phyloP scores from a whole-genome alignment of 1,140 invertebrate species.

The Zaprionus vittiger region DNA sequence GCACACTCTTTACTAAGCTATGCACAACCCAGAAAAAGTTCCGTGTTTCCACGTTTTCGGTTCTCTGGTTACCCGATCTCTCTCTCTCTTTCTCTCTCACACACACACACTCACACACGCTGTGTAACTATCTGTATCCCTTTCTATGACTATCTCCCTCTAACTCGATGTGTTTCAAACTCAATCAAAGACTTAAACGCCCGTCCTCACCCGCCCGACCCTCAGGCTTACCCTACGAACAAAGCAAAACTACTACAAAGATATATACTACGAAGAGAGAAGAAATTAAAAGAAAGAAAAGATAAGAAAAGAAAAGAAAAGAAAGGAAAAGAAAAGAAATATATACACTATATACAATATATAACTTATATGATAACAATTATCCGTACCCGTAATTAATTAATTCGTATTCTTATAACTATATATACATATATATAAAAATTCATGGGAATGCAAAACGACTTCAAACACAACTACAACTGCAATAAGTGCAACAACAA shows the following conservation, averaged over 20 bases:
- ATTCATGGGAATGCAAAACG: conserved; percentile 32
- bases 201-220: conserved; percentile 48
- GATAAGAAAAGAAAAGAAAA: not conserved
- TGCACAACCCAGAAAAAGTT: conserved; percentile 58
- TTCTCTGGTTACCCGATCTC: conserved; percentile 24
- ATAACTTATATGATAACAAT: not conserved
- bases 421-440: conserved; percentile 20
- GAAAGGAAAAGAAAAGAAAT: conserved; percentile 7
- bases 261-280: conserved; percentile 9
- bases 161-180: conserved; percentile 43
- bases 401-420: not conserved
- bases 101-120: not conserved
- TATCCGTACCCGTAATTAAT: not conserved
- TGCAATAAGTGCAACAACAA: not conserved
- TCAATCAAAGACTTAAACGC: conserved; percentile 45
- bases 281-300: conserved; percentile 13
- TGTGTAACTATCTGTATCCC: not conserved
- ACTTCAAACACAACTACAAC: conserved; percentile 18
- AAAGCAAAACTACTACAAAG: conserved; percentile 23
- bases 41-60: conserved; percentile 19
- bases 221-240: conserved; percentile 33
- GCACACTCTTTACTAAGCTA: conserved; percentile 53
- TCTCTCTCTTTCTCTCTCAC: not conserved
- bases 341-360: not conserved
- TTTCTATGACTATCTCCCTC: not conserved